Base-by-base conservation (phyloP, 2,888 invertebrate genomes). In the Cataglyphis livida region DNA sequence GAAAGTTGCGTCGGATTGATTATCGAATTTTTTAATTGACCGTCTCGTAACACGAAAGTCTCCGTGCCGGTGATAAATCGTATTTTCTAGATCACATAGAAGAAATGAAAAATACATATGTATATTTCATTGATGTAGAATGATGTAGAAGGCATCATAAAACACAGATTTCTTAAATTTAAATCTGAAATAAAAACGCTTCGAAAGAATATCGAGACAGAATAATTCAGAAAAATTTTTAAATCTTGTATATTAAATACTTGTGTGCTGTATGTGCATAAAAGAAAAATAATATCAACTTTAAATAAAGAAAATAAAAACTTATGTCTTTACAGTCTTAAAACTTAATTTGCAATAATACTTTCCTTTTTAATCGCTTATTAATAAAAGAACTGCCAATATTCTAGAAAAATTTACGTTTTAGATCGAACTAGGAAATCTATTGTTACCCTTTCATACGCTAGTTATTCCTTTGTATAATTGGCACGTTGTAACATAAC, bases 1-100 rank as follows among this genome's bases (percentile, higher is more conserved):
- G 9, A 44, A 70, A 68, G 32, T 70, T 44, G 44, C 57, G 35
- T 70, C 70, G 44, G 0, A 4, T 4, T 44, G 15, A 78, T 78
- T 78, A 76, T 68, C 68, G 57, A 32, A 44, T 68, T 70, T 25
- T 18, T 44, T 70, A 70, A 59, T 44, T 12, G 25, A 35, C n/a
- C 12, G 7, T 25, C 7, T 18, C 35, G 15, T 38, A 38, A 38
- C 38, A 35, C n/a, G 44, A 32, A 74, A 74, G 15, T 62, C 12
- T 10, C 2, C 32, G 3, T 9, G 3, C n/a, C 28, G 48, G n/a
- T 9, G 51, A 54, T 54, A 9, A 32, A 4, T 57, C n/a, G 21
- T 10, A 25, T 1, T 48, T 59, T 76, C 41, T 76, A 5, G n/a
- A 25, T 32, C 28, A 64, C 35, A 70, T 15, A 59, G 15, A 9